phyloP scores from a whole-genome alignment of 2,888 invertebrate genomes.

The Nephrocerus scutellatus region DNA sequence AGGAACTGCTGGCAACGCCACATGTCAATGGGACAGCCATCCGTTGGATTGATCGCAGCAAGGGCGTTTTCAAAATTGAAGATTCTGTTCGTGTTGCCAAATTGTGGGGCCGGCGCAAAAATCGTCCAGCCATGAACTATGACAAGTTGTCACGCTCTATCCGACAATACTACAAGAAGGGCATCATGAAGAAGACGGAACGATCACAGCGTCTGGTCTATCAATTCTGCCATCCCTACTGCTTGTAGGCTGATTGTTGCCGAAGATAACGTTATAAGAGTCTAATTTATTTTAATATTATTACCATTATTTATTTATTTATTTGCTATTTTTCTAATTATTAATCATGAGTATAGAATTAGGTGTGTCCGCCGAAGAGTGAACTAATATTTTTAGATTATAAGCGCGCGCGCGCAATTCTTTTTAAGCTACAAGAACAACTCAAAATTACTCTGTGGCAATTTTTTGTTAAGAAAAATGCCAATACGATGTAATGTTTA shows the following conservation, averaged over 20 bases:
- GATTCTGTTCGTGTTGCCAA: constrained; percentile 96
- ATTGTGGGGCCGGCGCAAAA: constrained; percentile 96
- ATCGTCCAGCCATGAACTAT: constrained; percentile 99
- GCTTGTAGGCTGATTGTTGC: constrained; percentile 52
- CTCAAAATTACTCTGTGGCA: constrained; percentile 1
- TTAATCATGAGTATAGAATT: too few relatives aligned
- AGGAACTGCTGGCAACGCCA: constrained; percentile 85
- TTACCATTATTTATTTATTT: too few relatives aligned
- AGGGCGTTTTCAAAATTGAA: constrained; percentile 98
- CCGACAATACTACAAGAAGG: constrained; percentile 98
- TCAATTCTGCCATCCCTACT: constrained; percentile 95
- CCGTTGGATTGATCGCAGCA: constrained; percentile 91
- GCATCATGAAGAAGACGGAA: constrained; percentile 99
- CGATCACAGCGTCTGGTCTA: constrained; percentile 96
- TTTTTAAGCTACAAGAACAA: too few relatives aligned
- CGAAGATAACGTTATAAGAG: background rate
- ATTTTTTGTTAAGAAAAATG: too few relatives aligned
- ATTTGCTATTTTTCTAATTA: too few relatives aligned
- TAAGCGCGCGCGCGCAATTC: too few relatives aligned
- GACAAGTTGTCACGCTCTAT: constrained; percentile 97
- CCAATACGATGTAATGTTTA: too few relatives aligned
- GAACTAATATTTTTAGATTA: too few relatives aligned
- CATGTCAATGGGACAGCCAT: constrained; percentile 89
- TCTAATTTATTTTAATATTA: too few relatives aligned
- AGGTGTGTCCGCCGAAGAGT: background rate